phyloP scores from a whole-genome alignment of 2,113 vertebrate genomes.

The Elachura formosa region DNA sequence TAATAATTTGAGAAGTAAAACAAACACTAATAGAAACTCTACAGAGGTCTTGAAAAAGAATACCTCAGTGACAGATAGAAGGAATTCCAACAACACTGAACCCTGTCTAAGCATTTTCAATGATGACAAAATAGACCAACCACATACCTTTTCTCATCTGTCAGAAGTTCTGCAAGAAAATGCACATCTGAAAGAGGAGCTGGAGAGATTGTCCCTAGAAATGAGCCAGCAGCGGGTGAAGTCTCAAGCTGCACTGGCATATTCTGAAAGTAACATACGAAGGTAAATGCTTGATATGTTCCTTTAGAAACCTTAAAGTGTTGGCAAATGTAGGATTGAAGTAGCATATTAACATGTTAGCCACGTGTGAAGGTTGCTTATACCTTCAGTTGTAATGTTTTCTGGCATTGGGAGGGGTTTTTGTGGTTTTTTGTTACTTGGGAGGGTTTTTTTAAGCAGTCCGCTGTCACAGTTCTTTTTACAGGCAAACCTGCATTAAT shows the following conservation, averaged over 20 bases:
- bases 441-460: not conserved
- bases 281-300: slow-evolving; percentile 61
- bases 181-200: slow-evolving; percentile 68
- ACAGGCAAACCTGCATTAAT: not conserved
- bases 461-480: not conserved
- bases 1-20: slow-evolving; percentile 43
- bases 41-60: slow-evolving; percentile 30
- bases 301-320: not conserved
- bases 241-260: slow-evolving; percentile 60
- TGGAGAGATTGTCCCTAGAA: slow-evolving; percentile 73
- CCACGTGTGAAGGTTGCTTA: not conserved
- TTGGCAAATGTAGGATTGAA: not conserved
- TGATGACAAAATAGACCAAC: slow-evolving; percentile 77
- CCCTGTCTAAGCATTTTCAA: slow-evolving; percentile 49
- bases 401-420: not conserved
- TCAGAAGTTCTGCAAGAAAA: slow-evolving; percentile 85
- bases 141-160: slow-evolving; percentile 71
- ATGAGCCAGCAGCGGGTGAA: slow-evolving; percentile 70
- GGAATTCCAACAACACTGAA: not conserved
- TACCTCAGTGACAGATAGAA: not conserved
- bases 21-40: not conserved
- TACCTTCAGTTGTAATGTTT: not conserved
- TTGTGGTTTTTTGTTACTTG: accelerated
- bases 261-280: slow-evolving; percentile 70
- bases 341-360: not conserved